Conservation (phyloP, 2,797 vertebrate species). For the Odontamblyopus rebecca region DNA sequence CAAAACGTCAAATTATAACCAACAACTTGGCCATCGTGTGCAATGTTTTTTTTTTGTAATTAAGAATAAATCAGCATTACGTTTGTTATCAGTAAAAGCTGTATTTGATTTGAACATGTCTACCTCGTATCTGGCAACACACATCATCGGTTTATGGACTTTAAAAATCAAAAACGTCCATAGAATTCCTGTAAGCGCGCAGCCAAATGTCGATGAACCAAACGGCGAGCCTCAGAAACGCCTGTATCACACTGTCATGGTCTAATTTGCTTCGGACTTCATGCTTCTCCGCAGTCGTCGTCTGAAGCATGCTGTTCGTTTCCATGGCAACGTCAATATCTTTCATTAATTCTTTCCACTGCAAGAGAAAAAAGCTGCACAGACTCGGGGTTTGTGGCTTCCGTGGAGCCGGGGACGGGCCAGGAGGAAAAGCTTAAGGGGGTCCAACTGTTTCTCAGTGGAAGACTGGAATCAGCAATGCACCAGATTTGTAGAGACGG, state of each 20-base stretch:
- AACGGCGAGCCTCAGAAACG: not conserved
- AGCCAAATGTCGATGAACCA: not conserved
- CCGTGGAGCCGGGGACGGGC: not conserved
- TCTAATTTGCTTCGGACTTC: not conserved
- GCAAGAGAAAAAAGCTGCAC: not conserved
- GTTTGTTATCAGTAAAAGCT: no score
- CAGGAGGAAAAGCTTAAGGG: not conserved
- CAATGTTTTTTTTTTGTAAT: no score
- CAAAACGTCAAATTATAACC: no score
- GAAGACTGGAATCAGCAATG: not conserved
- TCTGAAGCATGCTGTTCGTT: not conserved
- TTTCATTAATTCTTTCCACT: not conserved
- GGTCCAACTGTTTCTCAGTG: not conserved
- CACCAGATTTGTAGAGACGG: not conserved
- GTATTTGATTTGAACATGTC: no score
- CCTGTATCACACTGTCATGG: not conserved
- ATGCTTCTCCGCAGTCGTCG: not conserved
- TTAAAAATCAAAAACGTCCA: no score
- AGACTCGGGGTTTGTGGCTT: not conserved
- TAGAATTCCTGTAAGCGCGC: no score
- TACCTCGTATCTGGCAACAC: no score
- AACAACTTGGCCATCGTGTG: no score
- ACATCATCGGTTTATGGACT: no score
- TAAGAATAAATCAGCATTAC: no score
- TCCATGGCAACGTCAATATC: not conserved